Evolutionary conservation across 1,140 invertebrate species (phyloP).

Genomic region (Meloidogyne hapla): DNA sequence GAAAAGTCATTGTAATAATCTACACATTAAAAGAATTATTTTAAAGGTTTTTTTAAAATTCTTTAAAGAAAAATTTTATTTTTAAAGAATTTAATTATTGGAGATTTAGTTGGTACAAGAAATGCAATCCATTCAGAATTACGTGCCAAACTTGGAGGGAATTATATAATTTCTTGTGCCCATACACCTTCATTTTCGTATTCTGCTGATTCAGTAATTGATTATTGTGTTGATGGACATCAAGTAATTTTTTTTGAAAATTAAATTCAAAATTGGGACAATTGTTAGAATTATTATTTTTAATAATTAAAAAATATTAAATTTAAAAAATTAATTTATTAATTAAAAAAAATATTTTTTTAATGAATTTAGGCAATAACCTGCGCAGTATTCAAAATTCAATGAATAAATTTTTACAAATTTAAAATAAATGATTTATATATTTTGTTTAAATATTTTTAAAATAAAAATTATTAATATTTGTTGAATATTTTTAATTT

Average conservation of each 20-base stretch:
- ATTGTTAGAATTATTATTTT: too few relatives aligned
- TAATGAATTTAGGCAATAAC: slow-evolving; percentile 17
- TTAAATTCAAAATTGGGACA: too few relatives aligned
- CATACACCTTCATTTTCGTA: slow-evolving; percentile 13
- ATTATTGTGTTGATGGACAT: slow-evolving; percentile 26
- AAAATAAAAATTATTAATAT: too few relatives aligned
- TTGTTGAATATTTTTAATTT: too few relatives aligned
- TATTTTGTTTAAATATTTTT: too few relatives aligned
- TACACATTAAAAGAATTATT: slow-evolving; percentile 51
- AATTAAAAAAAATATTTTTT: neutral
- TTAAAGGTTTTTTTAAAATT: slow-evolving; percentile 39
- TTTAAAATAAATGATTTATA: too few relatives aligned
- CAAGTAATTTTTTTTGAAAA: neutral
- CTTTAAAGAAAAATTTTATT: neutral
- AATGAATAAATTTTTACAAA: too few relatives aligned
- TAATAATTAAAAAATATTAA: too few relatives aligned
- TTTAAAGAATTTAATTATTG: slow-evolving; percentile 47
- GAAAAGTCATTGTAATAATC: slow-evolving; percentile 53
- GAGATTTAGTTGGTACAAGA: slow-evolving; percentile 46
- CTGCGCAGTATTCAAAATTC: slow-evolving; percentile 23
- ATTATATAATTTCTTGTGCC: slow-evolving; percentile 51
- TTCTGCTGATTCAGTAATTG: slow-evolving; percentile 17
- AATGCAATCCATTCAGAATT: slow-evolving; percentile 53
- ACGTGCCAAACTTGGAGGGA: slow-evolving; percentile 46
- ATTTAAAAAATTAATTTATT: neutral